A percentile compares a stretch with the other conserved stretches of the same genome.
phyloP scores from a whole-genome alignment of 2,797 vertebrate genomes.

The Hyperoplus immaculatus region DNA sequence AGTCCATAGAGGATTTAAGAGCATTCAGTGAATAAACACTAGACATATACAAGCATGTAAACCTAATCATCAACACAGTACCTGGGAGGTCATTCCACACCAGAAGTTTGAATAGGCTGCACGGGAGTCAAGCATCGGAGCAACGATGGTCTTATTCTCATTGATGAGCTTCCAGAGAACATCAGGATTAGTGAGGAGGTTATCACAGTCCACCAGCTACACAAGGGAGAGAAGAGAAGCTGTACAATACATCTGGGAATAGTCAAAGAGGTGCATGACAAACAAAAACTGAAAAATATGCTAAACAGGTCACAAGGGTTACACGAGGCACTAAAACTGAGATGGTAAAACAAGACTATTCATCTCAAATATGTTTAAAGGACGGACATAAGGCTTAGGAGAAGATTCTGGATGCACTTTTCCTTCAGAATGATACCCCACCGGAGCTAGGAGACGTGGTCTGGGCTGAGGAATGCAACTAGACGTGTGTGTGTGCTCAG shows the following conservation, averaged over 20 bases:
- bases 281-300: not conserved
- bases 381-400: no score
- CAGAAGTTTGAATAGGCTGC: slow-evolving; percentile 97
- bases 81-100: slow-evolving; percentile 96
- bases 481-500: slow-evolving; percentile 37
- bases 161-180: slow-evolving; percentile 89
- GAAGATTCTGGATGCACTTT: slow-evolving; percentile 28
- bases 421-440: slow-evolving; percentile 65
- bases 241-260: not conserved
- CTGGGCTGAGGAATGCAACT: slow-evolving; percentile 48
- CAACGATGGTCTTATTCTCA: slow-evolving; percentile 93
- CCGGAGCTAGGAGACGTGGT: slow-evolving; percentile 38
- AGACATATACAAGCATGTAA: not conserved
- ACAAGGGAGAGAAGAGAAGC: slow-evolving; percentile 18
- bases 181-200: slow-evolving; percentile 89
- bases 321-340: slow-evolving; percentile 2
- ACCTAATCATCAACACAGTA: slow-evolving; percentile 53
- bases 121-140: slow-evolving; percentile 94
- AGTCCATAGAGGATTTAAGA: slow-evolving; percentile 10
- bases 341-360: slow-evolving; percentile 3
- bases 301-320: not conserved
- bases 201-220: slow-evolving; percentile 91
- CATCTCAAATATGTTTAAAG: slow-evolving; percentile 14
- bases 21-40: slow-evolving; percentile 13
- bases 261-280: not conserved